A percentile compares a stretch with the other conserved stretches of the same genome.
Conservation (phyloP, 2,113 vertebrate genomes). For the Myiagra hebetior region DNA sequence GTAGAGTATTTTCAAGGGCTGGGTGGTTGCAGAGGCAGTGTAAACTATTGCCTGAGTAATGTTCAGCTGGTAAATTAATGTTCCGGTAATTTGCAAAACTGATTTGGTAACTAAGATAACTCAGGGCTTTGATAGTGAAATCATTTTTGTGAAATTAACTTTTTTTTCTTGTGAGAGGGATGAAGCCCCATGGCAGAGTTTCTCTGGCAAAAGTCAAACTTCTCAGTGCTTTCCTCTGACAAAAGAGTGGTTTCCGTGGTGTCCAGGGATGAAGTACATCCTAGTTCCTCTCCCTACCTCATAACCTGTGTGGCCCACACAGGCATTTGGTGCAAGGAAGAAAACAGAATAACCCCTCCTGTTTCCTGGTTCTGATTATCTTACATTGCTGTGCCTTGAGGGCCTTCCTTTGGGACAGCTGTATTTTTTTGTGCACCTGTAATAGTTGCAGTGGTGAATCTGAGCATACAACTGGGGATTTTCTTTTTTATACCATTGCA, state of each 20-base stretch:
- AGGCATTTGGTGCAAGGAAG: background rate
- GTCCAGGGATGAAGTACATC: background rate
- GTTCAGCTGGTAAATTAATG: background rate
- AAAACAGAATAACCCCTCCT: background rate
- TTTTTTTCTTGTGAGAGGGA: background rate
- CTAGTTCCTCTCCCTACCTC: background rate
- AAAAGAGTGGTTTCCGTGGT: background rate
- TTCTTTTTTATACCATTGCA: background rate
- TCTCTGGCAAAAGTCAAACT: background rate
- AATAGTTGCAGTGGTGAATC: background rate
- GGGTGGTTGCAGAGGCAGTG: background rate
- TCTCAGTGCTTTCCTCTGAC: background rate
- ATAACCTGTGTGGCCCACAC: background rate
- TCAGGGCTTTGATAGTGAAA: background rate
- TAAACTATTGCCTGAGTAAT: background rate
- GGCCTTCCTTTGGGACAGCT: background rate
- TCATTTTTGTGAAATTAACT: fast-evolving
- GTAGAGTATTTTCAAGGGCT: background rate
- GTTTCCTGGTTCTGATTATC: background rate
- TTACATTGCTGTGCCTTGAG: background rate
- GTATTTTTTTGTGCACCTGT: background rate
- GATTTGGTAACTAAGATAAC: background rate
- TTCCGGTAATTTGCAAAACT: background rate
- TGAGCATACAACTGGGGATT: background rate
- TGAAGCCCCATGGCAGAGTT: background rate